Percentiles rank a stretch among this genome's conserved stretches.
phyloP scores from a whole-genome alignment of 2,113 vertebrate genomes.

The Podarcis muralis region DNA sequence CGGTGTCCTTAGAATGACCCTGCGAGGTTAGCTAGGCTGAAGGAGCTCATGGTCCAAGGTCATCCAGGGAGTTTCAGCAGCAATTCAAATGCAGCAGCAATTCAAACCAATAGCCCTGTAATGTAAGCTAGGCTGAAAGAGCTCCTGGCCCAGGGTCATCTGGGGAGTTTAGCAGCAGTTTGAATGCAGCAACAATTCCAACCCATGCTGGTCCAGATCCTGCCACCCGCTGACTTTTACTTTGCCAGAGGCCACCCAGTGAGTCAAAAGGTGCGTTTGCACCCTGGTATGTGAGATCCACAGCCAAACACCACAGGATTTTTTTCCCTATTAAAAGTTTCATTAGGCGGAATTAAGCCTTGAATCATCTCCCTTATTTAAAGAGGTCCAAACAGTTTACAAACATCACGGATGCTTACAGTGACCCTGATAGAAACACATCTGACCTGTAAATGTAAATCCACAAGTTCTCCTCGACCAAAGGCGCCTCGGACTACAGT shows the following conservation, averaged over 20 bases:
- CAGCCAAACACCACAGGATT: background rate
- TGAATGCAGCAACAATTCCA: no score
- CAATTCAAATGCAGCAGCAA: no score
- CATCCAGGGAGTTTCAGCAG: background rate
- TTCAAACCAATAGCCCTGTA: background rate
- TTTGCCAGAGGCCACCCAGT: background rate
- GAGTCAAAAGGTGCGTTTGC: background rate
- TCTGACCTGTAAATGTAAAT: slow-evolving; percentile 28
- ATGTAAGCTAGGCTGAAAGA: background rate
- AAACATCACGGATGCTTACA: background rate
- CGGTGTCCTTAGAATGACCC: background rate
- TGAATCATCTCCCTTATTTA: slow-evolving; percentile 31
- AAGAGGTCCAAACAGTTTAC: slow-evolving; percentile 37
- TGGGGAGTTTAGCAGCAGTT: background rate
- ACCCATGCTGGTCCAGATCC: no score
- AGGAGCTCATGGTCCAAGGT: background rate
- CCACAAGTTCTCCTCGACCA: background rate
- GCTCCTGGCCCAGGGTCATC: background rate
- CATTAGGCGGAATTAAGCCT: slow-evolving; percentile 18
- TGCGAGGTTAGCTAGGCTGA: background rate
- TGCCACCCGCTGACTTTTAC: background rate
- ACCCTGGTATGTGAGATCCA: background rate
- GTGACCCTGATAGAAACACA: slow-evolving; percentile 15
- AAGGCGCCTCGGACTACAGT: slow-evolving; percentile 24
- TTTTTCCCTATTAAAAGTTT: background rate